Base-by-base conservation (phyloP, 2,888 invertebrate species). In the Vanessa cardui region DNA sequence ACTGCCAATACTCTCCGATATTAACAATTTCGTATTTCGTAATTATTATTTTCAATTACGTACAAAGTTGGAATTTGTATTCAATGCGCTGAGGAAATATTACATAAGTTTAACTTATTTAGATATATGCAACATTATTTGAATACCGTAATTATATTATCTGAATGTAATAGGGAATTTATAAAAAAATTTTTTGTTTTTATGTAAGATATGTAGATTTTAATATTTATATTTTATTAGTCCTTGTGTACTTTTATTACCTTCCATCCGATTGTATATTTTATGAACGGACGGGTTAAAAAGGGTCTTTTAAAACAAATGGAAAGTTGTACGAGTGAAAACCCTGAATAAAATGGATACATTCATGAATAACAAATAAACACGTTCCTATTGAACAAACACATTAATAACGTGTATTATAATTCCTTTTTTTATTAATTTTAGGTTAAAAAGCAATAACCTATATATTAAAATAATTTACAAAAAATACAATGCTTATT, bases 221-320 rank as follows among this genome's bases (percentile, higher is more conserved):
- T 64, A 62, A 62, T 58, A 65, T 62, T 58, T 69, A 62, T 45
- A 64, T 46, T 58, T 58, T 18, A 52, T 21, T 59, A 18, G 16
- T 44, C 31, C 58, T 31, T 60, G 44, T 44, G 47, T 59, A 62
- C 54, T 69, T 66, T 66, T 69, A 69, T 66, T 63, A 45, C 49
- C 54, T 49, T 60, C 33, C 9, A 60, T 66, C 62, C 62, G 56
- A 62, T 63, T 65, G 62, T 58, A 59, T 21, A 58, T 59, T 21
- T 47, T 50, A 54, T 16, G 54, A 58, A 59, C 21, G 62, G 66
- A 33, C 52, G 62, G 49, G 65, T 62, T 49, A 39, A 18, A 58
- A 47, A 62, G 39, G 50, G 65, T 44, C 54, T 21, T 39, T 61
- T 66, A 54, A 60, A 66, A 66, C 60, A 61, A 66, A 61, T 61